Percentiles rank a stretch among this genome's conserved stretches.
phyloP scores from a whole-genome alignment of 1,140 invertebrate genomes.

The Papilio dardanus region DNA sequence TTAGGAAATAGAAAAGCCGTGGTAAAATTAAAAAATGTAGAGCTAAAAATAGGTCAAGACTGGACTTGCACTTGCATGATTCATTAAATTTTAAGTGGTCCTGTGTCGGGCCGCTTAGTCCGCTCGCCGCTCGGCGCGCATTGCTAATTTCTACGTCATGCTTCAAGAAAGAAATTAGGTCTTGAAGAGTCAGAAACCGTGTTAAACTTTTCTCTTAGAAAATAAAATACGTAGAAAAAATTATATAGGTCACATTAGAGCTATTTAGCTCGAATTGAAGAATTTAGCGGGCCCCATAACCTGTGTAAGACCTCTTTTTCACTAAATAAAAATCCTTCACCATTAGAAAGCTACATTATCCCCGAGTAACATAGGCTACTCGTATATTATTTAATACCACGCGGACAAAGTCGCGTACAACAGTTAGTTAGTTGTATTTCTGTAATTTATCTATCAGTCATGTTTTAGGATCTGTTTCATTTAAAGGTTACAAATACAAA shows the following conservation, averaged over 20 bases:
- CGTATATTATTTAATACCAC: too few relatives aligned
- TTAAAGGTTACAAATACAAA: too few relatives aligned
- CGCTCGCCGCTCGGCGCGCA: background rate
- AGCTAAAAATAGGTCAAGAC: conserved; percentile 10
- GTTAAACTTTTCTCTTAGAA: background rate
- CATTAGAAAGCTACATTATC: too few relatives aligned
- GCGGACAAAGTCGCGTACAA: too few relatives aligned
- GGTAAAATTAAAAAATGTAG: background rate
- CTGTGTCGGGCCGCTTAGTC: conserved; percentile 7
- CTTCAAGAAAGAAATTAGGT: conserved; percentile 6
- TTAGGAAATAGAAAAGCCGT: background rate
- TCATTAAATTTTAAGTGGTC: conserved; percentile 13
- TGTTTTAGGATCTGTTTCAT: too few relatives aligned
- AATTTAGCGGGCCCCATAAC: background rate
- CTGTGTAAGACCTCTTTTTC: too few relatives aligned
- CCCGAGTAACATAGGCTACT: too few relatives aligned
- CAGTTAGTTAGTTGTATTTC: too few relatives aligned
- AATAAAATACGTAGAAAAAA: background rate
- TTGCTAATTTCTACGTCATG: conserved; percentile 10
- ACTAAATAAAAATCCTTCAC: too few relatives aligned
- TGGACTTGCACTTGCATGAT: conserved; percentile 14
- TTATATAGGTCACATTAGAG: background rate
- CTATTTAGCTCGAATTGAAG: background rate
- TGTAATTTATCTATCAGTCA: too few relatives aligned
- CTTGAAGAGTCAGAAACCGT: background rate